Evolutionary conservation across 2,888 invertebrate genomes (phyloP).

Genomic region (Ethmia dodecea): DNA sequence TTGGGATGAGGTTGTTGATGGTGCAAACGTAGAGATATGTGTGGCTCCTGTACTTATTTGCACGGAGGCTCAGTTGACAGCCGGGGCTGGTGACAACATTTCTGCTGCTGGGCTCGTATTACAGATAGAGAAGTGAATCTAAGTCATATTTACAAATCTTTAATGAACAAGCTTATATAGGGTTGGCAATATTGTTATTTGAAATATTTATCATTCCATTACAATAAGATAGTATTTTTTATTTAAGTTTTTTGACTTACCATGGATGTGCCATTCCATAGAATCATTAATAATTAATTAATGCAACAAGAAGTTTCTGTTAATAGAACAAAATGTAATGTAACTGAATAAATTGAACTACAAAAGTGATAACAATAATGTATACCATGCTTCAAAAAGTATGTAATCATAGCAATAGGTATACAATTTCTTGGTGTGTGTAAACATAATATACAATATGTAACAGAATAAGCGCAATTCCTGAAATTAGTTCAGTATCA

Average conservation of each 20-base stretch:
- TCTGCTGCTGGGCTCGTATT: slow-evolving; percentile 91
- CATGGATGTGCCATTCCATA: slow-evolving; percentile 2
- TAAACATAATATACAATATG: no score
- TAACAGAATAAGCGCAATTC: no score
- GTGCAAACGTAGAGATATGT: slow-evolving; percentile 81
- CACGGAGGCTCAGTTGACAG: slow-evolving; percentile 87
- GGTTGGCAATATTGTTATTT: no score
- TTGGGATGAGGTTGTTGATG: slow-evolving; percentile 83
- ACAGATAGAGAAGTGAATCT: slow-evolving; percentile 74
- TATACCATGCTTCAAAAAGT: no score
- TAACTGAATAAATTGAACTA: no score
- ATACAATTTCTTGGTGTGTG: no score
- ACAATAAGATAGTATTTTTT: background rate
- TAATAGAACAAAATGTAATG: no score
- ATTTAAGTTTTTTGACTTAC: background rate
- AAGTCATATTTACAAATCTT: slow-evolving; percentile 16
- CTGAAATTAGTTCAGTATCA: no score
- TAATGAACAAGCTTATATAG: background rate
- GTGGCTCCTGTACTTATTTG: slow-evolving; percentile 91
- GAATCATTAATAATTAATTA: background rate
- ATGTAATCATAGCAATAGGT: no score
- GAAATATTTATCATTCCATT: slow-evolving; percentile 1
- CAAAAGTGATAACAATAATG: no score
- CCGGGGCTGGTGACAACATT: slow-evolving; percentile 92
- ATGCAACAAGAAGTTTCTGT: no score